Evolutionary conservation across 2,797 vertebrate species (phyloP), one percentile per base, ranked within the genome.

Genomic region (Denticeps clupeoides): DNA sequence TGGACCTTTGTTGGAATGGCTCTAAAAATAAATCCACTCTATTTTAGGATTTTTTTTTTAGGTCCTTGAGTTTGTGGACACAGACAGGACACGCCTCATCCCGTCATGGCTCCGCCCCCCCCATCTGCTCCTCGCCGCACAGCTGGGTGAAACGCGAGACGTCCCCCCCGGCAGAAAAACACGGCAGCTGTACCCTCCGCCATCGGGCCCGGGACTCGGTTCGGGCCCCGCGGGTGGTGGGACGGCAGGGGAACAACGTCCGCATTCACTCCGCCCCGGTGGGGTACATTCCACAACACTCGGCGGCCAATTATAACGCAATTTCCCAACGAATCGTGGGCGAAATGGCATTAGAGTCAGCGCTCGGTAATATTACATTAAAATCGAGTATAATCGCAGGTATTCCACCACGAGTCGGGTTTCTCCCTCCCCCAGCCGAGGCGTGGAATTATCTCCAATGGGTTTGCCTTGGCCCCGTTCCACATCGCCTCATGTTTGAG

Each of bases 401-500:
- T n/a, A n/a, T n/a, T n/a, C n/a, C n/a, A n/a, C n/a, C n/a, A n/a
- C n/a, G 35, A 38, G 38, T 38, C 35, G 9, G 35, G 38, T 38
- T 35, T 38, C 35, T 21, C 18, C 38, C 16, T 21, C 38, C 7
- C 7, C 12, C 15, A 4, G 15, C 27, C 41, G 3, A 60, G 62
- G 65, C 46, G 48, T 53, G 63, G 60, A 47, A 55, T 69, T 72
- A 73, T 41, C 31, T 31, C 13, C 12, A 42, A 62, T 11, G 55
- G 48, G 72, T 80, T 76, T 79, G 52, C 67, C 51, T 75, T 76
- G 79, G 77, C 68, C 26, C 2, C 1, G 8, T 45, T 75, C 79
- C 81, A 83, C 68, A 65, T 73, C 72, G 56, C 71, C 75, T 76
- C 77, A 77, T 75, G 75, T 68, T 69, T 31, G 64, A 72, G 75